A percentile compares a stretch with the other conserved stretches of the same genome.
phyloP scores from a whole-genome alignment of 64 coral and sea anemone species.

The Anthopleura sola region DNA sequence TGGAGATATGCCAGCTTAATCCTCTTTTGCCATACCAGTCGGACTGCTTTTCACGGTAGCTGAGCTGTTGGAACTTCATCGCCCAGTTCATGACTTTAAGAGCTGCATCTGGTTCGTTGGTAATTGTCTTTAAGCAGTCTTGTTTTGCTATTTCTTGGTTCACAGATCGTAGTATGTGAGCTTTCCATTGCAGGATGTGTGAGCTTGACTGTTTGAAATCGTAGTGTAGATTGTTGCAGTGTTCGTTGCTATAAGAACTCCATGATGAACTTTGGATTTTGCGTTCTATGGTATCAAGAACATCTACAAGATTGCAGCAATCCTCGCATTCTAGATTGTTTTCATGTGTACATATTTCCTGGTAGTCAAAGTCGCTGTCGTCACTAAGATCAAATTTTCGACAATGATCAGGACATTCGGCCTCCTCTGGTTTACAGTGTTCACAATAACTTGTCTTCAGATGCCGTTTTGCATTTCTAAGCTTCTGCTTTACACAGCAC shows the following conservation, averaged over 20 bases:
- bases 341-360: background rate
- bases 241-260: constrained; percentile 1
- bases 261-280: constrained; percentile 13
- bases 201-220: background rate
- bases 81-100: constrained; percentile 4
- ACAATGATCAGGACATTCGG: no score
- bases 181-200: constrained; percentile 36
- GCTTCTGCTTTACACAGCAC: no score
- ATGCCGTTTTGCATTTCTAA: no score
- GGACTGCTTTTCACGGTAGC: constrained; percentile 16
- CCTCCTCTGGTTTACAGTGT: no score
- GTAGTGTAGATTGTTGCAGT: background rate
- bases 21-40: constrained; percentile 30
- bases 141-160: constrained; percentile 35
- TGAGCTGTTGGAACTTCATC: constrained; percentile 2
- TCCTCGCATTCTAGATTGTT: background rate
- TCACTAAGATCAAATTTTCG: no score
- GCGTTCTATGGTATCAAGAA: background rate
- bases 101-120: background rate
- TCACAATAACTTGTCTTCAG: no score
- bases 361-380: no score
- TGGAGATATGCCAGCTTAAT: constrained; percentile 20
- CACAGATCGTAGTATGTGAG: constrained; percentile 29
- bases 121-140: background rate
- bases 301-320: background rate